Conservation (phyloP, 2,113 vertebrate genomes). For the Spizaetus ornatus region DNA sequence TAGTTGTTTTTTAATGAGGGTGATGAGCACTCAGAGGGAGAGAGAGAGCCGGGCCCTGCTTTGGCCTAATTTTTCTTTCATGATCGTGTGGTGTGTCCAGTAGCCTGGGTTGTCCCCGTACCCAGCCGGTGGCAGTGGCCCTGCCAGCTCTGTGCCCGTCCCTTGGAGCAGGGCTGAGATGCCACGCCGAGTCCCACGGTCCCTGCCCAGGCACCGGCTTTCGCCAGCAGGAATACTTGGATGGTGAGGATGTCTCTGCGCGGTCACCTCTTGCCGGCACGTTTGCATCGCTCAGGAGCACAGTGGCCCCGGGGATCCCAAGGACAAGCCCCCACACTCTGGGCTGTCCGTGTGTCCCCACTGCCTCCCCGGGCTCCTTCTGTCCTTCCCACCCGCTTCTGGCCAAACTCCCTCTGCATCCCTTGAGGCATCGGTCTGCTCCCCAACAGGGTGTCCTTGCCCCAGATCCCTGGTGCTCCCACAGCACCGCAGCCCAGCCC, state of each 20-base stretch:
- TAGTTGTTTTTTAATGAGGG: slow-evolving; percentile 79
- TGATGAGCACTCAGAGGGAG: slow-evolving; percentile 67
- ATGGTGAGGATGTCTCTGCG: background rate
- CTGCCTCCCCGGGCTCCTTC: background rate
- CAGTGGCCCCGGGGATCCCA: rapidly evolving
- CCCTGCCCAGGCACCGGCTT: rapidly evolving
- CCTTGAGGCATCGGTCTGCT: background rate
- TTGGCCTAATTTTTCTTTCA: slow-evolving; percentile 62
- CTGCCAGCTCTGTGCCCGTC: background rate
- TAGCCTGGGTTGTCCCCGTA: background rate
- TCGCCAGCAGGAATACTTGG: rapidly evolving
- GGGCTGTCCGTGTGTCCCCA: background rate
- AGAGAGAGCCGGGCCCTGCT: background rate
- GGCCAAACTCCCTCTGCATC: background rate
- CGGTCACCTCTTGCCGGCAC: background rate
- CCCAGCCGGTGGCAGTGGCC: background rate
- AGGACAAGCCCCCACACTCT: rapidly evolving
- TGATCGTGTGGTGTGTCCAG: background rate
- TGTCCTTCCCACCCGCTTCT: background rate
- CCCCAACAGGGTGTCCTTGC: background rate
- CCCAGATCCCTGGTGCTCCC: background rate
- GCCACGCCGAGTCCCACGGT: rapidly evolving
- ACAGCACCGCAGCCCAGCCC: background rate
- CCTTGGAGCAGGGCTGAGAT: rapidly evolving
- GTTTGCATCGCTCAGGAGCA: background rate